Evolutionary conservation across 2,113 vertebrate genomes (phyloP).

Genomic region (Plecotus auritus): DNA sequence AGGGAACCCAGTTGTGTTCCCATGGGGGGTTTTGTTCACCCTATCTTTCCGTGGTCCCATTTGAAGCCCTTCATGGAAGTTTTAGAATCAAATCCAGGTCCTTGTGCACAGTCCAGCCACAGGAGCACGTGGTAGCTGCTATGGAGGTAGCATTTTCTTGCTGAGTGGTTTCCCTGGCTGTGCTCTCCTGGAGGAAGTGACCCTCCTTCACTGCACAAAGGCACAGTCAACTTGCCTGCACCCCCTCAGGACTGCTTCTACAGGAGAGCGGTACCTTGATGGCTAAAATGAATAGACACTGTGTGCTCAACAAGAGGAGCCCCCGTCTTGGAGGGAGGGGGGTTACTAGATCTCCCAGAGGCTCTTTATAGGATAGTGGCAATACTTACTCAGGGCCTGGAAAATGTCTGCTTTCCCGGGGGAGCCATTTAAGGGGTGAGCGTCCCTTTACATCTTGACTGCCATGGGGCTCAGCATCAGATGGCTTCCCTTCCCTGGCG

Average conservation of each 20-base stretch:
- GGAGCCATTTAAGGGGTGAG: not conserved
- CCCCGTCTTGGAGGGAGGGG: rapidly evolving
- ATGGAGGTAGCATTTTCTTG: not conserved
- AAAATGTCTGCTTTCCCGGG: not conserved
- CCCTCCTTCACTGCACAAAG: not conserved
- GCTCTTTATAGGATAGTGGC: not conserved
- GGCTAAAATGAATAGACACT: not conserved
- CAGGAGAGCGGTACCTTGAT: not conserved
- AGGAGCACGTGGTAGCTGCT: not conserved
- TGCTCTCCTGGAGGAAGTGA: not conserved
- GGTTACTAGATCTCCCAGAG: not conserved
- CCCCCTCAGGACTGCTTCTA: not conserved
- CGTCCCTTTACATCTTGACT: not conserved
- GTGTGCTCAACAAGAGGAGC: not conserved
- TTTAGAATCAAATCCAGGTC: not conserved
- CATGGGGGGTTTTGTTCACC: not conserved
- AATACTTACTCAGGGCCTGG: not conserved
- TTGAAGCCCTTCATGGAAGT: not conserved
- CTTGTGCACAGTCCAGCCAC: not conserved
- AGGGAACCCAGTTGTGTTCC: not conserved
- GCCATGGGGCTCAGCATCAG: not conserved
- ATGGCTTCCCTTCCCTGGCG: not conserved
- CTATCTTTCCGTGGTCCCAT: not conserved
- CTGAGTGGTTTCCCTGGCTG: not conserved
- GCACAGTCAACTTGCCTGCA: not conserved